phyloP scores from a whole-genome alignment of 1,140 invertebrate genomes.

The Pristionchus pacificus region DNA sequence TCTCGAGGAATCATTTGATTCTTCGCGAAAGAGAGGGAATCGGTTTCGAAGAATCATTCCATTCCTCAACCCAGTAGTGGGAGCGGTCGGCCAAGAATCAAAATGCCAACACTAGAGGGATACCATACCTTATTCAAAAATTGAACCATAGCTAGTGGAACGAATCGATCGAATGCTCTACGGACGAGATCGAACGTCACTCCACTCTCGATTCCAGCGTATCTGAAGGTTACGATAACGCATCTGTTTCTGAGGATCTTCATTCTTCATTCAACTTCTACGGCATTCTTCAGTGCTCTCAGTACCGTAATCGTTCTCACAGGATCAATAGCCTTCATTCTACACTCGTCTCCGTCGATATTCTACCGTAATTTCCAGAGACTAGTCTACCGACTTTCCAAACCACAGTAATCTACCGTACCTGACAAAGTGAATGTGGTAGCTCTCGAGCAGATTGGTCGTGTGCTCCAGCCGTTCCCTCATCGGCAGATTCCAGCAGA shows the following conservation, averaged over 20 bases:
- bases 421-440: constrained; percentile 31
- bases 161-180: constrained; percentile 27
- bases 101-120: no score
- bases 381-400: no score
- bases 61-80: no score
- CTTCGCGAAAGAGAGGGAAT: no score
- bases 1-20: no score
- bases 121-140: constrained; percentile 25
- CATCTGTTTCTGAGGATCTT: neutral
- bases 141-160: constrained; percentile 34
- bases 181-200: constrained; percentile 29
- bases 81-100: no score
- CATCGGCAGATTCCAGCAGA: constrained; percentile 51
- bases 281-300: no score
- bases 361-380: no score
- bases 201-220: constrained; percentile 17
- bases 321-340: neutral
- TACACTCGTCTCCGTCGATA: neutral
- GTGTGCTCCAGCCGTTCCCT: constrained; percentile 25
- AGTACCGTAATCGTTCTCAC: no score
- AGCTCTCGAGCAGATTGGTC: constrained; percentile 28
- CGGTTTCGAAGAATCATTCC: no score
- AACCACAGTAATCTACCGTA: no score
- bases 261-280: no score
- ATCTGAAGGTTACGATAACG: constrained; percentile 3